Evolutionary conservation across 1,140 invertebrate genomes (phyloP).

Genomic region (Carcinoscorpius rotundicauda): DNA sequence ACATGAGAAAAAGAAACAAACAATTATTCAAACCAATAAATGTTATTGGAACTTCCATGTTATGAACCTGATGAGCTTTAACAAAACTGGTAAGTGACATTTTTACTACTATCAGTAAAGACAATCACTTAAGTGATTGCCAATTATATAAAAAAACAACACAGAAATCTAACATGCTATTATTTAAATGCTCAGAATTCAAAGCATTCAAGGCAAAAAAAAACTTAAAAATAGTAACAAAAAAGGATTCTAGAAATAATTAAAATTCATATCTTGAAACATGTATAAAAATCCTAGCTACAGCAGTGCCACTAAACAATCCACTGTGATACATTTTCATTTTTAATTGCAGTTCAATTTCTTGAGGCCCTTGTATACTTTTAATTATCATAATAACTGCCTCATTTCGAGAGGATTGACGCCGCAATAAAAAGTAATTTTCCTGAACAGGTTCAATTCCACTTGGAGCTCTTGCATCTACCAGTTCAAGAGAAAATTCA

Average conservation of each 20-base stretch:
- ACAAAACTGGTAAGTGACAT: neutral
- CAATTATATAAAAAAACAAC: neutral
- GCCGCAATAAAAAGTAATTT: conserved; percentile 48
- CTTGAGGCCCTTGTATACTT: conserved; percentile 68
- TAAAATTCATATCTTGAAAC: conserved; percentile 73
- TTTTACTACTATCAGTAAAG: neutral
- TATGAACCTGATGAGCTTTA: neutral
- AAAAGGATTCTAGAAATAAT: neutral
- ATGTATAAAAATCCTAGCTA: conserved; percentile 69
- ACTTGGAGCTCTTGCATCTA: conserved; percentile 45
- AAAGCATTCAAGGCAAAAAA: neutral
- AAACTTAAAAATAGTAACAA: neutral
- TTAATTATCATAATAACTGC: conserved; percentile 57
- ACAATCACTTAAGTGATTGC: neutral
- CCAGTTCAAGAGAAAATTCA: conserved; percentile 58
- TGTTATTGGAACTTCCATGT: no score
- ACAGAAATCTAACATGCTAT: neutral
- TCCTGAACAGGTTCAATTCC: conserved; percentile 46
- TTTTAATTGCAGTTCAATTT: conserved; percentile 67
- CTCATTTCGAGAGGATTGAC: conserved; percentile 42
- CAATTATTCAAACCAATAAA: no score
- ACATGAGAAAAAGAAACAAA: no score
- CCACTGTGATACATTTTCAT: conserved; percentile 69
- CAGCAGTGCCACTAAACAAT: conserved; percentile 56
- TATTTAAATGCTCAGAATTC: neutral